Base-by-base conservation (phyloP, 2,113 vertebrate species). In the Castor canadensis region DNA sequence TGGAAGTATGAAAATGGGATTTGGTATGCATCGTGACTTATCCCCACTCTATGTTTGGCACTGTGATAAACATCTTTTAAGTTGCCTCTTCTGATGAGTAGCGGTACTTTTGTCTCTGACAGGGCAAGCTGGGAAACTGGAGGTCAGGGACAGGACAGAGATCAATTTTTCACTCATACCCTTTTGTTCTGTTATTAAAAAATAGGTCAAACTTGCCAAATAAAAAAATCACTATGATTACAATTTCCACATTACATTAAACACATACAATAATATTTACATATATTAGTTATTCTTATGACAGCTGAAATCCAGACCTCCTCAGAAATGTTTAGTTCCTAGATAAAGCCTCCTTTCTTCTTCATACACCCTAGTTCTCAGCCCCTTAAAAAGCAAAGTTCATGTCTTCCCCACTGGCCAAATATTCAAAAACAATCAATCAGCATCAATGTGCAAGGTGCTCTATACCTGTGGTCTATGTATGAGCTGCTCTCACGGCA, bases 1-100 rank as follows among this genome's bases (percentile, higher is more conserved):
- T 80, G 10, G 88, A 92, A 94, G 60, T 77, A 95, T 28, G 69
- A 90, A 95, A 95, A 82, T 28, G 38, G 58, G 20, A 86, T 72
- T 45, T 56, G 17, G 76, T 71, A 93, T 26, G 67, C 49, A 93
- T 54, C 32, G 75, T 81, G 58, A 89, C 86, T 86, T 89, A 81
- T 7, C 54, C 22, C 80, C 49, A 89, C 43, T 67, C 35, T 28
- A 26, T 54, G 35, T 54, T 40, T 89, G 60, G 30, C 26, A 38
- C 40, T 49, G 15, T 77, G 20, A 60, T 66, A 66, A 66, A 82
- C 24, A 73, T 19, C 49, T 80, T 92, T 75, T 91, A 77, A 89
- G 79, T 0, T 26, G 9, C 52, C 47, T 38, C 40, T 76, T 90
- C 43, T 19, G 71, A 73, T 20, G 22, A 79, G 38, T 77, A 76